Evolutionary conservation across 2,113 vertebrate genomes (phyloP).

Genomic region (Gila orcuttii): DNA sequence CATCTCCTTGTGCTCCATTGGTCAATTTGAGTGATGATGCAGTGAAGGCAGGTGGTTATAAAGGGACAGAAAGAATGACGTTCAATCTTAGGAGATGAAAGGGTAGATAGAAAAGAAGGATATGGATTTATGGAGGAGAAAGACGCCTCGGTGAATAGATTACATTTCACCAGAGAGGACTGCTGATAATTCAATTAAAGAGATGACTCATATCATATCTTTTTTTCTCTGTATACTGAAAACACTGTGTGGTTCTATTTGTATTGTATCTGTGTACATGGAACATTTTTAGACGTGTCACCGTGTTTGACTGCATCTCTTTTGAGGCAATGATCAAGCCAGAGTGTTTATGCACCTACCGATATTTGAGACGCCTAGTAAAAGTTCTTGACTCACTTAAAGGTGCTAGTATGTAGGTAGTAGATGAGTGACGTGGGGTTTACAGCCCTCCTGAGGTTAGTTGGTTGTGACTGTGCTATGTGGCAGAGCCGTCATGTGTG

Average conservation of each 20-base stretch:
- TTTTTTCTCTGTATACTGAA: conserved; percentile 19
- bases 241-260: background rate
- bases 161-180: conserved; percentile 58
- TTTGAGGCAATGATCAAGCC: conserved; percentile 10
- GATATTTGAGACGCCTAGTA: conserved; percentile 1
- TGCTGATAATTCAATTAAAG: conserved; percentile 67
- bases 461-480: background rate
- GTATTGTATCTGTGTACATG: background rate
- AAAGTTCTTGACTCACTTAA: background rate
- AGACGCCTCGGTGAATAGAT: conserved; percentile 48
- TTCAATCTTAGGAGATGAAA: conserved; percentile 36
- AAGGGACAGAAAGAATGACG: conserved; percentile 48
- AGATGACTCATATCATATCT: conserved; percentile 67
- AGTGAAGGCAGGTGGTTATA: conserved; percentile 5
- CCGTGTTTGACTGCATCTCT: conserved; percentile 36
- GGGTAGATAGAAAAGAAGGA: conserved; percentile 30
- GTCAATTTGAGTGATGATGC: conserved; percentile 2
- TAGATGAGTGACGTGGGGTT: background rate
- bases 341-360: background rate
- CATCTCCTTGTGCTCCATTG: background rate
- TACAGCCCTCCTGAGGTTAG: background rate
- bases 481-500: conserved; percentile 42
- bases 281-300: background rate
- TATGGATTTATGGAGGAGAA: conserved; percentile 35
- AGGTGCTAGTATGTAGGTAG: background rate